Percentiles rank a stretch among this genome's conserved stretches.
Conservation (phyloP, 1,140 invertebrate species). For the Drosophila sp. region DNA sequence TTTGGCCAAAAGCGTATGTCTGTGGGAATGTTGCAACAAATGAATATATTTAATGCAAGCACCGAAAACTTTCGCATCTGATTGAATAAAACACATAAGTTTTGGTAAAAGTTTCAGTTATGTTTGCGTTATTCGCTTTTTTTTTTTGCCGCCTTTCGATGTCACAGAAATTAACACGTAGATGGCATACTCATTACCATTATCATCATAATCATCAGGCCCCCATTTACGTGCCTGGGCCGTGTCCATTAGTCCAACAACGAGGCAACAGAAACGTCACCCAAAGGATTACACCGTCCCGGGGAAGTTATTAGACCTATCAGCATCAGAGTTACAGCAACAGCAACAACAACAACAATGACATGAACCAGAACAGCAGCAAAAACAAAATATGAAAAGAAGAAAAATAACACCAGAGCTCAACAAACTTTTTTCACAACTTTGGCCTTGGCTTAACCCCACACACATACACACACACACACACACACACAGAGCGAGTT, state of each 20-base stretch:
- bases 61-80: constrained; percentile 46
- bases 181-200: constrained; percentile 52
- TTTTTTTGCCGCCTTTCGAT: constrained; percentile 18
- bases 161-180: constrained; percentile 77
- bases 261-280: constrained; percentile 30
- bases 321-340: constrained; percentile 45
- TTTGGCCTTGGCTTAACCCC: constrained; percentile 69
- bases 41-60: constrained; percentile 76
- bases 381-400: constrained; percentile 21
- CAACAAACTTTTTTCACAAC: constrained; percentile 59
- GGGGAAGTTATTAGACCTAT: constrained; percentile 78
- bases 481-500: constrained; percentile 29
- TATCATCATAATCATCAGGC: constrained; percentile 58
- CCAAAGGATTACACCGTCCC: constrained; percentile 75
- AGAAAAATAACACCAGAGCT: constrained; percentile 30
- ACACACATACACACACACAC: constrained; percentile 25
- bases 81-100: constrained; percentile 73
- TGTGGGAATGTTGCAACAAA: constrained; percentile 59
- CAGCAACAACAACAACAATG: constrained; percentile 20
- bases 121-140: not conserved
- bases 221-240: constrained; percentile 72
- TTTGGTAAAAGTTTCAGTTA: not conserved
- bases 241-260: constrained; percentile 66
- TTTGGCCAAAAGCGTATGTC: constrained; percentile 59
- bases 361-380: constrained; percentile 18